Evolutionary conservation across 2,888 invertebrate genomes (phyloP), one percentile per base, ranked within the genome.

Genomic region (Drosophila ochracea): DNA sequence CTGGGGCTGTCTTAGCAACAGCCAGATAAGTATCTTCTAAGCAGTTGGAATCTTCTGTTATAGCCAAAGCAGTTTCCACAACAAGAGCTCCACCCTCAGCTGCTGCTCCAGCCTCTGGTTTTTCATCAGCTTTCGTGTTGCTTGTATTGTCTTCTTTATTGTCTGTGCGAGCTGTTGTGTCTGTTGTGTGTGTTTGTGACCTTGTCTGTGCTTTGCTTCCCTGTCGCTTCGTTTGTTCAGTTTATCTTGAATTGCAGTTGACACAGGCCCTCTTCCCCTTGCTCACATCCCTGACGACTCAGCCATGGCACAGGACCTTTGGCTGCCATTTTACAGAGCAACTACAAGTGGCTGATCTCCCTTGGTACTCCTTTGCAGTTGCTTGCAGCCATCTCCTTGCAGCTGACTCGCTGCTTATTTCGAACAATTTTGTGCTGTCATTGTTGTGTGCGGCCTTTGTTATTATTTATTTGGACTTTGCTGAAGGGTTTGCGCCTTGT

Each of bases 181-280:
- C 2, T 67, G 58, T 58, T 58, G 47, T 47, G 35, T 63, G 35
- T 54, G 33, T 49, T 39, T 72, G 80, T 80, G 78, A 80, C 80
- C 80, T 80, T 78, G 80, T 77, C 66, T 76, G 59, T 58, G 62
- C 53, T 65, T 68, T 52, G 21, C 62, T 83, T 80, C 61, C 57
- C 74, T 70, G 74, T 78, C 73, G 82, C 84, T 80, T 72, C 61
- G 82, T 80, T 84, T 84, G 84, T 76, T 68, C 80, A 71, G 82
- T 82, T 85, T 89, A 85, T 85, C 84, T 86, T 65, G 73, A 79
- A 84, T 58, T 85, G 89, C 89, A 85, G 73, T 89, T 89, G 87
- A 69, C 49, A 41, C 55, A 11, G 11, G 41, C n/a, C 30, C 47
- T 16, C 47, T 21, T 47, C 47, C 47, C 47, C 47, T 25, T 16